These are phyloP conservation scores for Takifugu flavidus DNA, from an alignment of 2,113 vertebrate species.

Conservation along the genomic window DNA sequence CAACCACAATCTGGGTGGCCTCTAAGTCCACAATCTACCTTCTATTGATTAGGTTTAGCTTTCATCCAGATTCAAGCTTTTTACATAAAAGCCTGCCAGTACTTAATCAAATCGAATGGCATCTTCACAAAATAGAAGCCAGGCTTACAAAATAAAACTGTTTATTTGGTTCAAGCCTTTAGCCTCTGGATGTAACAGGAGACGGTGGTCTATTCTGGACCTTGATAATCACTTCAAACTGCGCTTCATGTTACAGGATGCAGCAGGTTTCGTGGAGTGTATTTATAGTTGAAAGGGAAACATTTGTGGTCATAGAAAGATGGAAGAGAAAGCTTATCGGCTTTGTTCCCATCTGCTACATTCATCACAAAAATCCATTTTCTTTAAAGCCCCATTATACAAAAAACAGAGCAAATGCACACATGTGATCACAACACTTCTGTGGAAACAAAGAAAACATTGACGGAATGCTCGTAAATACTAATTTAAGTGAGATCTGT, in stretches of 20 bases:
- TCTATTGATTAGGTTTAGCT: slow-evolving; percentile 42
- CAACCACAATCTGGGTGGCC: slow-evolving; percentile 23
- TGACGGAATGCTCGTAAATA: no score
- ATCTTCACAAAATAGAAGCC: slow-evolving; percentile 44
- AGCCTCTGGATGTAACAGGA: slow-evolving; percentile 42
- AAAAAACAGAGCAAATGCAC: neutral
- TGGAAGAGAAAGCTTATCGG: slow-evolving; percentile 15
- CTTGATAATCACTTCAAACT: slow-evolving; percentile 55
- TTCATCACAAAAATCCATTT: slow-evolving; percentile 37
- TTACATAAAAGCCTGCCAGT: slow-evolving; percentile 45
- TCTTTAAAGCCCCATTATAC: neutral
- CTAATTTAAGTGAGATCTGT: no score
- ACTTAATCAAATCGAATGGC: slow-evolving; percentile 46
- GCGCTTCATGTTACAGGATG: slow-evolving; percentile 58
- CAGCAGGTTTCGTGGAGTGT: slow-evolving; percentile 39
- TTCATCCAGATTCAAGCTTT: slow-evolving; percentile 46
- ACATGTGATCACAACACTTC: neutral
- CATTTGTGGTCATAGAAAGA: slow-evolving; percentile 53
- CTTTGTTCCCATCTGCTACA: slow-evolving; percentile 39
- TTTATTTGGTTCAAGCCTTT: neutral
- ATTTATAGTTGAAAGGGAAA: slow-evolving; percentile 67
- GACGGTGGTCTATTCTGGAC: slow-evolving; percentile 57
- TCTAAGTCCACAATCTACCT: slow-evolving; percentile 24
- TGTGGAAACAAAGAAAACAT: no score
- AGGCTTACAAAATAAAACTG: slow-evolving; percentile 37